Evolutionary conservation across 92 coral and sea anemone species (phyloP), one percentile per base, ranked within the genome.

Genomic region (Hydrozoanthus gracilis): DNA sequence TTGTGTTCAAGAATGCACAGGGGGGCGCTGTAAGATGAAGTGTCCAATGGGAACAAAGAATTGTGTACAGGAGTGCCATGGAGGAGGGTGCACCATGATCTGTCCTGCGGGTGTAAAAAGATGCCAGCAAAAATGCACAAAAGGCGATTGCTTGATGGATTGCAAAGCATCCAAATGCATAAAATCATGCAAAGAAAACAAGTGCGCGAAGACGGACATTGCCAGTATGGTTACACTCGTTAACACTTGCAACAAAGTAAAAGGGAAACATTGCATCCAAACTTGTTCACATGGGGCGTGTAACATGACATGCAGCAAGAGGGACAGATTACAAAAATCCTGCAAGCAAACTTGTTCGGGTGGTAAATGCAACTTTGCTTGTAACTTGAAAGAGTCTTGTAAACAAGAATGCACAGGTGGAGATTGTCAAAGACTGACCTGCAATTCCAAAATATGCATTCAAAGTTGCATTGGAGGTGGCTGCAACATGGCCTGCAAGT

Each of bases 391-490:
- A 39, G 82, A 76, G 18, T 89, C 88, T 50, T 94, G 98, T 83
- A 92, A 92, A 62, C 98, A 94, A 55, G 98, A 92, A 46, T 94
- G 98, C 49, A 90, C 86, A 3, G 98, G 95, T 27, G 88, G 91
- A 65, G 88, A 92, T 70, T 94, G 98, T 75, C 75, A 86, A 8
- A 92, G 89, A n/a, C 76, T 94, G 70, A 91, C 92, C 18, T 94
- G 98, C 54, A 91, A 82, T 17, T 90, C 98, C 10, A 90, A 93
- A 15, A 79, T 92, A 51, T 94, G 98, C 78, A 90, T 94, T 44
- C 98, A 94, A 66, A 92, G 91, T 84, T 94, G 98, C 78, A 86
- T 92, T 8, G 86, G 95, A 27, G 98, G 98, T 48, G 92, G 91
- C 12, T 92, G 98, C 64, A 88, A 92, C 68, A 94, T 94, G 98